Evolutionary conservation across 2,797 vertebrate genomes (phyloP), one percentile per base, ranked within the genome.

Genomic region (Jordanella pulchra): DNA sequence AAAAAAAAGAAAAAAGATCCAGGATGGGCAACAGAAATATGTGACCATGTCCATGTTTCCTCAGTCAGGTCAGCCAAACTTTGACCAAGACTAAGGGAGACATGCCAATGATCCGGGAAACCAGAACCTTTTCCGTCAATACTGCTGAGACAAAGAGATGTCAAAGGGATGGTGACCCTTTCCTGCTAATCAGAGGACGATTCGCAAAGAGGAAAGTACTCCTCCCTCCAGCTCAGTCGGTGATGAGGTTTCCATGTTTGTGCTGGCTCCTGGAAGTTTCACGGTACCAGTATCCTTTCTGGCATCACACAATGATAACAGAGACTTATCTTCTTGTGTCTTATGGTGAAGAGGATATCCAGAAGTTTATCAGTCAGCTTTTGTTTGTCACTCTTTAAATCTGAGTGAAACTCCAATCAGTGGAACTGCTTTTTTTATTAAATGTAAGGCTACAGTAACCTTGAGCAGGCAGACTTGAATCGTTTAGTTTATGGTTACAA

Each of bases 201-300:
- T 76, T 82, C n/a, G 18, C 35, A 12, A 48, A 82, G 77, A 90
- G 90, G 92, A 92, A 92, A 83, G 85, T 76, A 76, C 82, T 81
- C 84, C 90, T 82, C 89, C 89, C 84, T 75, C 60, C 73, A 84
- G 80, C 84, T 82, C 84, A 27, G 71, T 39, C 79, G 67, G 67
- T 63, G 86, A 91, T 90, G 89, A 87, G 23, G 85, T 87, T 86
- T 86, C 83, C 85, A 89, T 93, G 86, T 94, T 94, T 92, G 85
- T 87, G 73, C 89, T 91, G 92, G 92, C 88, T 72, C 2, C 23
- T 54, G 73, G 75, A 70, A 60, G 72, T 42, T 65, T 80, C 80
- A 71, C 55, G 45, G 28, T 85, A 90, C 89, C 84, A 84, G 82
- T 76, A 86, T 91, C 84, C 82, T 90, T 71, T 84, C 11, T 91